Percentiles rank a stretch among this genome's conserved stretches.
These are phyloP conservation scores for Cataglyphis altisquamis DNA, from an alignment of 2,888 invertebrate species.

Conservation along the genomic window DNA sequence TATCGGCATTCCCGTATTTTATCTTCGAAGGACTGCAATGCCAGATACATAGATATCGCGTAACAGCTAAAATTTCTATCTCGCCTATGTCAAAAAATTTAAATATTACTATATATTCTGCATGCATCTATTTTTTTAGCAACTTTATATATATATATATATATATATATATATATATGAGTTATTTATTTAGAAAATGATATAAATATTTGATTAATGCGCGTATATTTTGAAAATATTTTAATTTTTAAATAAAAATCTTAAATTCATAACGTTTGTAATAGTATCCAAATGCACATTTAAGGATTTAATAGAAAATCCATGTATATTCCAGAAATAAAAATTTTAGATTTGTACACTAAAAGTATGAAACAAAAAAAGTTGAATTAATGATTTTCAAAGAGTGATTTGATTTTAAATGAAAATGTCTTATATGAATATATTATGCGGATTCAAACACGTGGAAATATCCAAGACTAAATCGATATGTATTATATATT, in stretches of 20 bases:
- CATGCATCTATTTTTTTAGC: not conserved
- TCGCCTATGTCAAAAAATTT: not conserved
- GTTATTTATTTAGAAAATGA: not conserved
- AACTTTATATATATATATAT: not conserved
- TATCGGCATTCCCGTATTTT: constrained; percentile 31
- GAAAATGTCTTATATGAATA: not conserved
- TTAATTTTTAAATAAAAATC: not conserved
- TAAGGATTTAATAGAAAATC: not conserved
- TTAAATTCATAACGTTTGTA: not conserved
- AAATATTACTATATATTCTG: not conserved
- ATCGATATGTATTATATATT: not conserved
- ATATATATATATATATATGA: not conserved
- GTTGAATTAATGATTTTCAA: constrained; percentile 1
- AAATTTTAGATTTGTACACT: not conserved
- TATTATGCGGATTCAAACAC: not conserved
- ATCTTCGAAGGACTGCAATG: constrained; percentile 21
- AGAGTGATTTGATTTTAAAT: not conserved
- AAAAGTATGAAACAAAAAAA: not conserved
- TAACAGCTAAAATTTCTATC: not conserved
- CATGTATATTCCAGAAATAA: not conserved
- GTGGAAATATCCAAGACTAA: not conserved
- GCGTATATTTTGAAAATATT: not conserved
- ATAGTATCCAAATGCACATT: not conserved
- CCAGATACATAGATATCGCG: not conserved
- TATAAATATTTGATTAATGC: not conserved